Conservation (phyloP, 2,113 vertebrate genomes). For the Gallinago media region DNA sequence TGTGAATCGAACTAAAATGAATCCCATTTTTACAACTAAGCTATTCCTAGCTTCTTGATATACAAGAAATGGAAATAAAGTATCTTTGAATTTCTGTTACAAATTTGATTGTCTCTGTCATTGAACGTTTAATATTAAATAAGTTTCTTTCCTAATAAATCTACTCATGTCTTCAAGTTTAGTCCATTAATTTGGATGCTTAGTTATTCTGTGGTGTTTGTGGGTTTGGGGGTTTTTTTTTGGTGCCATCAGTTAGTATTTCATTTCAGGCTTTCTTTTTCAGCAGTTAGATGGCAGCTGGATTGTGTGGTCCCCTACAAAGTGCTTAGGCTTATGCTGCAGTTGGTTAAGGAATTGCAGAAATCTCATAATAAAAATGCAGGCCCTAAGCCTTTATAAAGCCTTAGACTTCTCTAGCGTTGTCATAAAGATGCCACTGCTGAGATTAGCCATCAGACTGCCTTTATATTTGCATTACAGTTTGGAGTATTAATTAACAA, state of each 20-base stretch:
- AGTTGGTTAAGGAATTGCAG: neutral
- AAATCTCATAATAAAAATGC: neutral
- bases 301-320: rapidly evolving
- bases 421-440: neutral
- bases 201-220: constrained; percentile 32
- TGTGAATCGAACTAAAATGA: constrained; percentile 80
- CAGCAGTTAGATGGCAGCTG: neutral
- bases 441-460: neutral
- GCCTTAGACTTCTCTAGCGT: rapidly evolving
- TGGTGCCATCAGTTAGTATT: neutral
- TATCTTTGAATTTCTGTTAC: constrained; percentile 86
- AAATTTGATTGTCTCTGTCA: constrained; percentile 82
- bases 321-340: neutral
- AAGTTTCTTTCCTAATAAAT: constrained; percentile 83
- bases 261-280: neutral
- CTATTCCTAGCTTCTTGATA: constrained; percentile 83
- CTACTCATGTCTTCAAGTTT: constrained; percentile 72
- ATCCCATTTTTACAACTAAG: constrained; percentile 84
- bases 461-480: neutral
- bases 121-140: constrained; percentile 80
- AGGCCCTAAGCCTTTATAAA: neutral
- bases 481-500: neutral
- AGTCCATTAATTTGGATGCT: constrained; percentile 72
- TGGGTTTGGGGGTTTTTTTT: neutral
- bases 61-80: constrained; percentile 84